Evolutionary conservation across 2,888 invertebrate species (phyloP), one percentile per base, ranked within the genome.

Genomic region (Elysia crispata): DNA sequence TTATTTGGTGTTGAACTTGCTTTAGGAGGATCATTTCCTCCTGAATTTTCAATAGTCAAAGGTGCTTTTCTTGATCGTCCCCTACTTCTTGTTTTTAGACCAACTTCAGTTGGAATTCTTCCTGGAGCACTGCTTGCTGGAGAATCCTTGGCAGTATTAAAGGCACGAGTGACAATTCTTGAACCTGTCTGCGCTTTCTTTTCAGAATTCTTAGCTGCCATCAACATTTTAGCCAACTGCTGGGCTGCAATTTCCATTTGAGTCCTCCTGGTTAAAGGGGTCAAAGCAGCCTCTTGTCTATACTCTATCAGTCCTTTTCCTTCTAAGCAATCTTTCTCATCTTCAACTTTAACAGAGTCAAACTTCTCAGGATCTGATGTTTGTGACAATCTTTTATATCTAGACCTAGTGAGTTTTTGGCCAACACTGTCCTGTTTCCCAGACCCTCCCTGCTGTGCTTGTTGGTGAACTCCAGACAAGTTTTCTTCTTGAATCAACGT

Each of bases 171-270:
- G 3, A 3, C 11, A 11, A 41, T 11, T 41, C 41, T 41, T 41
- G 41, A 41, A 41, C 5, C 41, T 41, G 41, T 11, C 41, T 3
- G 5, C 15, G 3, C 15, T 18, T 60, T 60, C 25, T 60, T 25
- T 66, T 25, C 28, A 13, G 23, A 66, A n/a, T 3, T 66, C 49
- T 70, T 70, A 8, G 70, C 70, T 70, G 30, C 33, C 49, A n/a
- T 13, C 25, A 70, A 41, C 70, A 70, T 70, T 31, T 33, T 30
- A 70, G 70, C 25, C 31, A 70, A 33, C 31, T 70, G 70, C n/a
- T 70, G 70, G 31, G 70, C 70, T 15, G 70, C 70, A 33, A 31
- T 41, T 70, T 70, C 70, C 70, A 70, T 70, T 23, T 70, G 70
- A 11, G 70, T 33, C 25, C 33, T 70, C 20, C 70, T 70, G 41